Evolutionary conservation across 2,113 vertebrate genomes (phyloP), one percentile per base, ranked within the genome.

Genomic region (Corythornis madagascariensis): DNA sequence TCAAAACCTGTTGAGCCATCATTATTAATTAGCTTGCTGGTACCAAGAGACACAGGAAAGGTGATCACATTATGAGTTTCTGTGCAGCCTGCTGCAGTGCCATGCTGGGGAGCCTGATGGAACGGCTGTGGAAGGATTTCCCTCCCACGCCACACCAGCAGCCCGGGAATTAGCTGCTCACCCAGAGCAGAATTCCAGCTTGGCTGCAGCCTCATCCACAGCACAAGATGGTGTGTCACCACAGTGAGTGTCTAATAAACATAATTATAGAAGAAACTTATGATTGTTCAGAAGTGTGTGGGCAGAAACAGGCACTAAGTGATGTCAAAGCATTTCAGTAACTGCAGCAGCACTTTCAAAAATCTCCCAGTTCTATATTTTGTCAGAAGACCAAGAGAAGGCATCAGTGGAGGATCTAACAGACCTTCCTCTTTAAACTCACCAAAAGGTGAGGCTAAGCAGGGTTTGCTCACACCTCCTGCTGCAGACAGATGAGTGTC

Each of bases 401-500:
- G 47, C 50, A 29, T 2, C 15, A 20, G 77, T 7, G 25, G 35
- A 71, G 57, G 35, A 24, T 64, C 40, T 7, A 16, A 12, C 12
- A 83, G 77, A 60, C 55, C 53, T 81, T 86, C 67, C 72, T 76
- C 47, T 75, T 26, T n/a, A 79, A 65, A 78, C 59, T 63, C 83
- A 40, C 70, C 40, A 17, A 10, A 65, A 53, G 66, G 25, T 13
- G n/a, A 35, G 45, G 55, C 48, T 2, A 1, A 33, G 22, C 42
- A 45, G 55, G 59, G 13, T 47, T 67, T 82, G 13, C 71, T 43
- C 53, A 4, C 66, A 29, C 48, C 71, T 76, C 33, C 48, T 29
- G 45, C 70, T 77, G 11, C 0, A 0, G 12, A 5, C 0, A 0
- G 35, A 57, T 4, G 35, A 59, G 38, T 7, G 4, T 43, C 89